Conservation (phyloP, 2,888 invertebrate species). For the Apodemia mormo region DNA sequence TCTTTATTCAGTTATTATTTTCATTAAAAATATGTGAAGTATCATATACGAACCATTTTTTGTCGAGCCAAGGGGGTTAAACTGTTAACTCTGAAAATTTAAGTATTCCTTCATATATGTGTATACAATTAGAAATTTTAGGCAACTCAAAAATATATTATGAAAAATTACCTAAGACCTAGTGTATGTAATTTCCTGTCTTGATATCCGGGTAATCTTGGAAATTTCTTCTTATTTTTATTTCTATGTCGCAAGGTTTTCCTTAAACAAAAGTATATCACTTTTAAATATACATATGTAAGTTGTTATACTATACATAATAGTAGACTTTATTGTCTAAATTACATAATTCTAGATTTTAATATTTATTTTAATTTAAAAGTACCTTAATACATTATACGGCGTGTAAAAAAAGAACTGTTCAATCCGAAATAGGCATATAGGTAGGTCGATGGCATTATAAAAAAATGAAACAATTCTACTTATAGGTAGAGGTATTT, state of each 20-base stretch:
- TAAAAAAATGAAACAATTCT: too few relatives aligned
- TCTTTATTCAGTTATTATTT: not conserved
- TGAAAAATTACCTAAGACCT: not conserved
- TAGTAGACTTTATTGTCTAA: too few relatives aligned
- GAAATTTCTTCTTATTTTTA: not conserved
- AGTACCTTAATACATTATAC: too few relatives aligned
- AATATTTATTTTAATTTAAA: too few relatives aligned
- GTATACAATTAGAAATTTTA: not conserved
- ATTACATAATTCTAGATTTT: too few relatives aligned
- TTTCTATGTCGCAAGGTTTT: not conserved
- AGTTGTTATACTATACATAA: too few relatives aligned
- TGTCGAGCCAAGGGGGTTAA: slow-evolving; percentile 33
- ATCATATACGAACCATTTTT: slow-evolving; percentile 44
- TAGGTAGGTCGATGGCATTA: too few relatives aligned
- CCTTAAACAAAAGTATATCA: not conserved
- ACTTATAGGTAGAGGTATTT: too few relatives aligned
- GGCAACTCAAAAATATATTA: not conserved
- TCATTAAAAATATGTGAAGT: slow-evolving; percentile 6
- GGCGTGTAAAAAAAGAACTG: too few relatives aligned
- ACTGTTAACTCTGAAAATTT: slow-evolving; percentile 23
- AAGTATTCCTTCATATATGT: not conserved
- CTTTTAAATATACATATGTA: not conserved
- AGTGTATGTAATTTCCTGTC: not conserved
- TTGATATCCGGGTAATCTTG: not conserved
- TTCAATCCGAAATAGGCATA: too few relatives aligned